Percentiles rank a stretch among this genome's conserved stretches.
Evolutionary conservation across 53 echinoderm and acorn worm species (phyloP).

Genomic region (Astropecten irregularis): DNA sequence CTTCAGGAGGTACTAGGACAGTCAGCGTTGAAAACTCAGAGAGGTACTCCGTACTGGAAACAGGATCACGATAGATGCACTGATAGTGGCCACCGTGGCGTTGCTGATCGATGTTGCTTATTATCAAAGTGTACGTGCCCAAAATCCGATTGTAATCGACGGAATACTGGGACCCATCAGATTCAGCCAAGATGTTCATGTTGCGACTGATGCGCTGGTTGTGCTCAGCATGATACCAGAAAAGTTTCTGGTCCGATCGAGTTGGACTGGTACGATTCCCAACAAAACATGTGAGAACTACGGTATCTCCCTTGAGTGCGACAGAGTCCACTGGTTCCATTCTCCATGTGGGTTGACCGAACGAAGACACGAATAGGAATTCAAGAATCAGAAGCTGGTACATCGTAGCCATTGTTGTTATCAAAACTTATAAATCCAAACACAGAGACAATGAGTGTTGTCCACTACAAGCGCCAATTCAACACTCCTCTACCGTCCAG

Average conservation of each 20-base stretch:
- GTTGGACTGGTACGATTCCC: slow-evolving; percentile 48
- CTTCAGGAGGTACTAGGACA: slow-evolving; percentile 74
- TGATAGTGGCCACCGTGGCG: slow-evolving; percentile 79
- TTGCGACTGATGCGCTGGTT: slow-evolving; percentile 77
- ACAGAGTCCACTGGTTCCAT: slow-evolving; percentile 76
- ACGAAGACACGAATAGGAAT: background rate
- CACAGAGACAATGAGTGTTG: too few relatives aligned
- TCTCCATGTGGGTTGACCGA: slow-evolving; percentile 54
- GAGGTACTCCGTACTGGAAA: slow-evolving; percentile 39
- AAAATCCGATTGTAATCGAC: slow-evolving; percentile 67
- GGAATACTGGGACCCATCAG: slow-evolving; percentile 55
- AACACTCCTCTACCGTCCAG: too few relatives aligned
- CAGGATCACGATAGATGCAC: slow-evolving; percentile 71
- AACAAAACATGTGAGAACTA: slow-evolving; percentile 65
- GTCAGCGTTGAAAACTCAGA: slow-evolving; percentile 71
- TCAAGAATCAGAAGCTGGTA: background rate
- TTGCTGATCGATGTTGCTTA: slow-evolving; percentile 60
- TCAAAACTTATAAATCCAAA: background rate
- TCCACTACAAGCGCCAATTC: background rate
- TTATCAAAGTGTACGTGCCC: slow-evolving; percentile 75
- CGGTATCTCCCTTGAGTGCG: slow-evolving; percentile 70
- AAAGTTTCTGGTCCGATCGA: slow-evolving; percentile 73
- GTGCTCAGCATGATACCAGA: slow-evolving; percentile 83
- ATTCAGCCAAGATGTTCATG: slow-evolving; percentile 57
- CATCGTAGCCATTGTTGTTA: background rate